phyloP scores from a whole-genome alignment of 2,113 vertebrate genomes.

The Prietella phreatophila region DNA sequence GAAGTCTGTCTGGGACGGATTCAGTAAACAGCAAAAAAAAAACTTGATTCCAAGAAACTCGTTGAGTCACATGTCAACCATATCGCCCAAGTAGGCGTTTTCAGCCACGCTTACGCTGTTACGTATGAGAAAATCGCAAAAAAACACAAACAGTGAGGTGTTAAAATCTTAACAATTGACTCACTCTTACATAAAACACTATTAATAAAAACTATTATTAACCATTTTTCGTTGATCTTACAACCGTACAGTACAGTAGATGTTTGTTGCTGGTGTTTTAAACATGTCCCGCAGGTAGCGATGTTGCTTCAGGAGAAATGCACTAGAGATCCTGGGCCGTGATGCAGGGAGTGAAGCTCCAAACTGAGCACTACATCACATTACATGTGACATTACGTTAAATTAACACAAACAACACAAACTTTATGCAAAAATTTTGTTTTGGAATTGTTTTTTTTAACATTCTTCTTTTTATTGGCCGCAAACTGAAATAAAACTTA shows the following conservation, averaged over 20 bases:
- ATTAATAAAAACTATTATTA: background rate
- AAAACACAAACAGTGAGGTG: background rate
- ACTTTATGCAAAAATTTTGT: background rate
- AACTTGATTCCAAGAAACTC: no score
- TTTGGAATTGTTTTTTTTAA: background rate
- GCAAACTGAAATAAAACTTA: background rate
- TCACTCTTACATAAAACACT: background rate
- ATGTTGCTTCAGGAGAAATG: background rate
- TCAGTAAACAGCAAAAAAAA: no score
- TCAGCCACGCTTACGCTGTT: background rate
- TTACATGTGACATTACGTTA: background rate
- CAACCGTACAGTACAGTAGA: background rate
- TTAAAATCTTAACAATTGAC: background rate
- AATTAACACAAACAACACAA: background rate
- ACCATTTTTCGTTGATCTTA: background rate
- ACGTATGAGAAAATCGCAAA: background rate
- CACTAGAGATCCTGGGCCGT: background rate
- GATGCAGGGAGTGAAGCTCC: background rate
- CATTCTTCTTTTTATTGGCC: conserved; percentile 15
- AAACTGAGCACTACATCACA: background rate
- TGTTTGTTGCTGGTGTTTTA: background rate
- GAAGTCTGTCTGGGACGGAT: no score
- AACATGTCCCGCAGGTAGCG: background rate
- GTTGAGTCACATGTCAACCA: no score
- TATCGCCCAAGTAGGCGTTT: no score